Evolutionary conservation across 1,140 invertebrate species (phyloP).

Genomic region (Anoplophora glabripennis): DNA sequence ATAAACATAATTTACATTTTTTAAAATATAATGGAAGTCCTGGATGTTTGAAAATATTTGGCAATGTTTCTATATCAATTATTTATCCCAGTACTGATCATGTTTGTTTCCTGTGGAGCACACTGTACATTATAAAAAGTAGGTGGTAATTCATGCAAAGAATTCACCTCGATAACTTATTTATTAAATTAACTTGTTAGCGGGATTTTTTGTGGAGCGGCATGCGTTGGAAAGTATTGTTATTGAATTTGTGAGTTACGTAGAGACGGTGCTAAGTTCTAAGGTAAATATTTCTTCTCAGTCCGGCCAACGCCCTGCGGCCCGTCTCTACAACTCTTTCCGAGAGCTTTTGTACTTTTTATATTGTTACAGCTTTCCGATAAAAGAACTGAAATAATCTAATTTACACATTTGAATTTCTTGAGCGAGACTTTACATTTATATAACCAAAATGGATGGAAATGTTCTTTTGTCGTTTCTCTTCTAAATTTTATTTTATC

Average conservation of each 20-base stretch:
- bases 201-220: too few species aligned
- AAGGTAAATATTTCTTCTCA: slow-evolving; percentile 33
- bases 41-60: too few species aligned
- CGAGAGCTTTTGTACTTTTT: slow-evolving; percentile 34
- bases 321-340: slow-evolving; percentile 29
- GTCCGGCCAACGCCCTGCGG: slow-evolving; percentile 26
- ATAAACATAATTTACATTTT: too few species aligned
- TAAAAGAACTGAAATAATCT: slow-evolving; percentile 43
- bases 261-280: slow-evolving; percentile 24
- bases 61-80: too few species aligned
- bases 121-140: too few species aligned
- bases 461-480: slow-evolving; percentile 28
- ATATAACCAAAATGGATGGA: slow-evolving; percentile 41
- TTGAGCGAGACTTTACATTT: slow-evolving; percentile 39
- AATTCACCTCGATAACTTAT: too few species aligned
- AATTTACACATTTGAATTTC: slow-evolving; percentile 42
- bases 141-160: too few species aligned
- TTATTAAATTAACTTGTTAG: too few species aligned
- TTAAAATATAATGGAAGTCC: too few species aligned
- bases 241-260: slow-evolving; percentile 26
- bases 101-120: too few species aligned
- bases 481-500: slow-evolving; percentile 32
- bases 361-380: slow-evolving; percentile 41
- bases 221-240: slow-evolving; percentile 12
- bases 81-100: too few species aligned